A percentile compares a stretch with the other conserved stretches of the same genome.
These are phyloP conservation scores for Sepioteuthis lessoniana DNA, from an alignment of 2,888 invertebrate species.

Conservation along the genomic window DNA sequence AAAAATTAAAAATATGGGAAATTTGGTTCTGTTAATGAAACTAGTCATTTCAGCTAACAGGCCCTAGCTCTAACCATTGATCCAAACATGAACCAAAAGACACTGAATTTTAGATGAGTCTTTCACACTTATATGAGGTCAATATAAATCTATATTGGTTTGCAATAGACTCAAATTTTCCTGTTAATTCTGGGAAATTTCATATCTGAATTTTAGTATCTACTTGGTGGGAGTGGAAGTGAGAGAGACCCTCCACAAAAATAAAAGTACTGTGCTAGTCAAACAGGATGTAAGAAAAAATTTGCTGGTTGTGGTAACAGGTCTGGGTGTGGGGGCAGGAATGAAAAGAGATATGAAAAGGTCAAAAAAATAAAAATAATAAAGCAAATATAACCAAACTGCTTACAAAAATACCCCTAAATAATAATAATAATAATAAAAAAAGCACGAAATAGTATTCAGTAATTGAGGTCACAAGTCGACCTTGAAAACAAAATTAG, in stretches of 20 bases:
- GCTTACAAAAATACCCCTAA: no score
- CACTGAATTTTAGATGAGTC: no score
- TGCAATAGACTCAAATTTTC: background rate
- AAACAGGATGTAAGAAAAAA: background rate
- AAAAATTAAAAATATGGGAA: no score
- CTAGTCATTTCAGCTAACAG: no score
- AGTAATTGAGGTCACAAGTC: background rate
- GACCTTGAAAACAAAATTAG: background rate
- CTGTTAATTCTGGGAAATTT: background rate
- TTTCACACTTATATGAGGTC: no score
- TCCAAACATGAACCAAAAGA: no score
- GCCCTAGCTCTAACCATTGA: no score
- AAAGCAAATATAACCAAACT: background rate
- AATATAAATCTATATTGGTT: no score
- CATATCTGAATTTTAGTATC: background rate
- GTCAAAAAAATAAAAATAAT: background rate
- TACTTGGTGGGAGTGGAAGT: background rate
- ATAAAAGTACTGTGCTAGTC: no score
- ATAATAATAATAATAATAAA: no score
- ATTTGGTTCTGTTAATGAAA: no score
- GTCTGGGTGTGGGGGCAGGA: background rate
- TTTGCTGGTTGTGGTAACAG: background rate
- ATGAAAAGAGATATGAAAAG: background rate
- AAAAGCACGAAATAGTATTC: background rate
- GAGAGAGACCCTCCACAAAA: no score